Percentiles rank a stretch among this genome's conserved stretches.
phyloP scores from a whole-genome alignment of 2,113 vertebrate genomes.

The Thermophis baileyi region DNA sequence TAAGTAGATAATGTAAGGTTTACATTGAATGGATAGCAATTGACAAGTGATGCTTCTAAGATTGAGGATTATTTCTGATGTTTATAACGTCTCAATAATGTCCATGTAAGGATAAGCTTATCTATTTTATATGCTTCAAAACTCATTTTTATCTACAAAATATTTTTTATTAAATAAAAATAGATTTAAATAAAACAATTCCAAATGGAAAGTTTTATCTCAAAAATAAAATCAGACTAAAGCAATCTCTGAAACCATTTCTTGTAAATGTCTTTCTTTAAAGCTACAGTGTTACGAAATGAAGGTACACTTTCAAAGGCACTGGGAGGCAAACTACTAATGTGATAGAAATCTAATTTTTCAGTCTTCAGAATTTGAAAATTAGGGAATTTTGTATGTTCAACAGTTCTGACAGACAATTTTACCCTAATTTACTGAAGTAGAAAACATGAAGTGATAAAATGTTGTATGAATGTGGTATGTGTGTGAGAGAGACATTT shows the following conservation, averaged over 20 bases:
- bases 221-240: neutral
- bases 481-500: conserved; percentile 38
- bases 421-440: conserved; percentile 56
- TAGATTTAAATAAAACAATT: neutral
- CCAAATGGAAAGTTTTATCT: neutral
- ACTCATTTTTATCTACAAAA: neutral
- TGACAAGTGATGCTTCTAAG: neutral
- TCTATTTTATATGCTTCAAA: neutral
- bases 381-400: conserved; percentile 49
- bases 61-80: neutral
- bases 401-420: conserved; percentile 46
- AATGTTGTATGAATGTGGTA: conserved; percentile 46
- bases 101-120: neutral
- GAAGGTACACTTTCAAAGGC: neutral
- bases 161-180: neutral
- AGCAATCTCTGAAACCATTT: neutral
- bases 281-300: neutral
- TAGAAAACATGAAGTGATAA: conserved; percentile 42
- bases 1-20: neutral
- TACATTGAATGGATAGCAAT: neutral
- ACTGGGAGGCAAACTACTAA: conserved; percentile 27
- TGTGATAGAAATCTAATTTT: conserved; percentile 51
- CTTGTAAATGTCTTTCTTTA: conserved; percentile 3
- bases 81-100: neutral
- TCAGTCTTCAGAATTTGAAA: conserved; percentile 38